Evolutionary conservation across 2,888 invertebrate genomes (phyloP).

Genomic region (Latrodectus hesperus): DNA sequence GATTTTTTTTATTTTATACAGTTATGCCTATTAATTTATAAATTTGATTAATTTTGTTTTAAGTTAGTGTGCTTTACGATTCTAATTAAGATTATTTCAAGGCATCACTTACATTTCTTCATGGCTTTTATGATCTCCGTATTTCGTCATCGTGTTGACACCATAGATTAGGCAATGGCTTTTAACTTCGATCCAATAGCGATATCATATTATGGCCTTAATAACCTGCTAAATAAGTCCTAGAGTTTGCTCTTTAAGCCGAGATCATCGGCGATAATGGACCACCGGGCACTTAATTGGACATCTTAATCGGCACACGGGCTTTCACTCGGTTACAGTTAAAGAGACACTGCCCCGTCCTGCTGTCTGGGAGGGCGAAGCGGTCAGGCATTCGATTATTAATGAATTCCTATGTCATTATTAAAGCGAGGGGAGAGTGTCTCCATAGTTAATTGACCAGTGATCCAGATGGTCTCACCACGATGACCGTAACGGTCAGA

Average conservation of each 20-base stretch:
- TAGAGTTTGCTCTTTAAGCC: neutral
- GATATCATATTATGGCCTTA: no score
- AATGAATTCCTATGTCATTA: constrained; percentile 50
- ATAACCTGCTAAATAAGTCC: no score
- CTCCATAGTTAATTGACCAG: constrained; percentile 41
- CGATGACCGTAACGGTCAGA: constrained; percentile 7
- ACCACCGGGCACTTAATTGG: constrained; percentile 27
- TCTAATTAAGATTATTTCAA: no score
- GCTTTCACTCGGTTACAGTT: constrained; percentile 13
- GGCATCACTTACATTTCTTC: no score
- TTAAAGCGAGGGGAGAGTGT: constrained; percentile 3
- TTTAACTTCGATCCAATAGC: no score
- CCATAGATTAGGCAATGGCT: no score
- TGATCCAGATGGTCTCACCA: constrained; percentile 16
- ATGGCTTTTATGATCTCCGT: no score
- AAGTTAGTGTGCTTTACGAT: no score
- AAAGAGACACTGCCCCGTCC: constrained; percentile 14
- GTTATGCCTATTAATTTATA: no score
- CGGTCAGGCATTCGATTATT: constrained; percentile 33
- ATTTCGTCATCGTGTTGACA: no score
- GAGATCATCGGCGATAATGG: neutral
- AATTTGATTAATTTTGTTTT: no score
- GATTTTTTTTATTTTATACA: no score
- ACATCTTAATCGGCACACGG: constrained; percentile 24
- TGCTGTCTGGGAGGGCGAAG: neutral